Base-by-base conservation (phyloP, 2,797 vertebrate species). In the Ispidina lecontei region DNA sequence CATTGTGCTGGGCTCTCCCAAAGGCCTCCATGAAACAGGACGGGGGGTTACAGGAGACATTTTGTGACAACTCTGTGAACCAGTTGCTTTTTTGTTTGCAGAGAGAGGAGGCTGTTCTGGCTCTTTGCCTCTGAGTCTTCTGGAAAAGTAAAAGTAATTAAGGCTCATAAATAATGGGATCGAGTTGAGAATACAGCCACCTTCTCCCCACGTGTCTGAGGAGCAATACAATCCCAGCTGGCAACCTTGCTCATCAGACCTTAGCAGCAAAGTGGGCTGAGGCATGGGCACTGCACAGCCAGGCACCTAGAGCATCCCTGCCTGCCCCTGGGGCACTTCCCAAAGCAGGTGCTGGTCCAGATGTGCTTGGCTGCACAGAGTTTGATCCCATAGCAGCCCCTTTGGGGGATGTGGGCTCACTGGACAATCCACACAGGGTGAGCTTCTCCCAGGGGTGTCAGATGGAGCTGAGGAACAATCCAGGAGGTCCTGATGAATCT, bases 31-130 rank as follows among this genome's bases (percentile, higher is more conserved):
- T 43, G 85, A 84, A 93, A 89, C 14, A 31, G 83, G 95, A 70
- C 59, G 41, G 87, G 29, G 84, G 69, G 44, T 91, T 89, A 85
- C 25, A 80, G 76, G 87, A 89, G 58, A 75, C 6, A 25, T 65
- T 91, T 75, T 91, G 91, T 73, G 80, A 49, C 90, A 90, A 29
- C 29, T 73, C 22, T 87, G 68, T 74, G 87, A 94, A 91, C 84
- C 14, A 44, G 69, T 86, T 70, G 55, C 67, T 26, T 92, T 91
- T 91, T 84, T 91, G 73, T 91, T 95, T 90, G 72, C 77, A 49
- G 60, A 31, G 41, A 64, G 31, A n/a, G 62, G 76, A 80, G 72
- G 46, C 39, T 89, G 39, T 91, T 86, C 58, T 65, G 87, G 83
- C 60, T 72, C 35, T 63, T 80, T 94, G 69, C 80, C 84, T 96